Conservation (phyloP, 2,888 invertebrate genomes). For the Eupeodes luniger region DNA sequence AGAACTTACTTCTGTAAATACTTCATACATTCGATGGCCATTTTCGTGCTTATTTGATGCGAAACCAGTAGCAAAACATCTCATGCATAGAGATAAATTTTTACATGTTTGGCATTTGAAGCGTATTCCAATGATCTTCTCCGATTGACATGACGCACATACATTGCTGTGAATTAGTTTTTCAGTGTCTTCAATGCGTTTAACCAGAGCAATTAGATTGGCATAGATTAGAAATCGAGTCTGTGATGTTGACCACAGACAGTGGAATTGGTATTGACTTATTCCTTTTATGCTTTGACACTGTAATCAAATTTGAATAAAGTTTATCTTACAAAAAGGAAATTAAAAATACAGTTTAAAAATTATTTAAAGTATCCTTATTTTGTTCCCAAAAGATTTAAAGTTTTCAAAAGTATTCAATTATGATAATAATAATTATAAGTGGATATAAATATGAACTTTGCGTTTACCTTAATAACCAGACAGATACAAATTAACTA, state of each 20-base stretch:
- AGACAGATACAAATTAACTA: too few relatives aligned
- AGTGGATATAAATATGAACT: too few relatives aligned
- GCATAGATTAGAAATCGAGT: slow-evolving; percentile 82
- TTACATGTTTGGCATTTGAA: slow-evolving; percentile 83
- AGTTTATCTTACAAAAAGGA: not conserved
- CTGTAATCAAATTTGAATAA: slow-evolving; percentile 73
- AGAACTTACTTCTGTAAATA: slow-evolving; percentile 80
- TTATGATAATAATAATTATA: too few relatives aligned
- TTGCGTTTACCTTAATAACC: too few relatives aligned
- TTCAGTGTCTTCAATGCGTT: slow-evolving; percentile 83
- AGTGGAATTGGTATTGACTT: slow-evolving; percentile 82
- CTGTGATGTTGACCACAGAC: slow-evolving; percentile 81
- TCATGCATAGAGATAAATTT: slow-evolving; percentile 82
- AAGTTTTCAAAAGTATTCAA: too few relatives aligned
- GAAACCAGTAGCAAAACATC: slow-evolving; percentile 82
- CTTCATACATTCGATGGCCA: slow-evolving; percentile 83
- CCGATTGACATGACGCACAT: slow-evolving; percentile 81
- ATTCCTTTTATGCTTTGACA: slow-evolving; percentile 80
- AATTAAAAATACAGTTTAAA: not conserved
- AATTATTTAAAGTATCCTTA: too few relatives aligned
- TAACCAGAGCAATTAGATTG: slow-evolving; percentile 82
- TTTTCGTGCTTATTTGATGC: slow-evolving; percentile 80
- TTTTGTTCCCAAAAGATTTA: too few relatives aligned
- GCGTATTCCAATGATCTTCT: slow-evolving; percentile 82
- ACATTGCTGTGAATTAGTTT: slow-evolving; percentile 81